A percentile compares a stretch with the other conserved stretches of the same genome.
Evolutionary conservation across 2,113 vertebrate genomes (phyloP).

Genomic region (Cynocephalus volans): DNA sequence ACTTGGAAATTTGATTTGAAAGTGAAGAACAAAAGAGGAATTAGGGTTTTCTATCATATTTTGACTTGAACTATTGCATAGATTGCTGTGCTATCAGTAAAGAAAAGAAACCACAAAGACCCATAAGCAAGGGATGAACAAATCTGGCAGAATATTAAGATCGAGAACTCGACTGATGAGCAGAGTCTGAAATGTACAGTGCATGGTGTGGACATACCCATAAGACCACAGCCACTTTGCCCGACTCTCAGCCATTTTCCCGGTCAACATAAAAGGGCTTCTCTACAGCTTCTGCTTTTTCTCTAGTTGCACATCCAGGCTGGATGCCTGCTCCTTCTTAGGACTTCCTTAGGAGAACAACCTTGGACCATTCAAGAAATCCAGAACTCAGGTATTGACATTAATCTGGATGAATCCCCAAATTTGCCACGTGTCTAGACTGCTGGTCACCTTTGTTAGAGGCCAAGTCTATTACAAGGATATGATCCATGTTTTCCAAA

Average conservation of each 20-base stretch:
- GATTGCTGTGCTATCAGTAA: neutral
- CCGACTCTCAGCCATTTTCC: neutral
- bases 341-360: neutral
- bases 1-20: neutral
- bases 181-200: neutral
- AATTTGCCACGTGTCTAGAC: neutral
- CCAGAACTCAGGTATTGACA: neutral
- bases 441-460: neutral
- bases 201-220: neutral
- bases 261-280: neutral
- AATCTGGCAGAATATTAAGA: neutral
- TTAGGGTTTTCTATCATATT: neutral
- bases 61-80: neutral
- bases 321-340: neutral
- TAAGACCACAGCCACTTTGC: neutral
- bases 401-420: neutral
- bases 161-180: neutral
- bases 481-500: neutral
- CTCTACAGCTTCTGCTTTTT: neutral
- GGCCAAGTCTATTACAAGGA: neutral
- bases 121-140: neutral
- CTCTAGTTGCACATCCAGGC: neutral
- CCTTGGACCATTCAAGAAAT: neutral
- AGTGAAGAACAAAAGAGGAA: neutral
- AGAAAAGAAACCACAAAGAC: neutral